Evolutionary conservation across 2,888 invertebrate species (phyloP), one percentile per base, ranked within the genome.

Genomic region (Agrochola litura): DNA sequence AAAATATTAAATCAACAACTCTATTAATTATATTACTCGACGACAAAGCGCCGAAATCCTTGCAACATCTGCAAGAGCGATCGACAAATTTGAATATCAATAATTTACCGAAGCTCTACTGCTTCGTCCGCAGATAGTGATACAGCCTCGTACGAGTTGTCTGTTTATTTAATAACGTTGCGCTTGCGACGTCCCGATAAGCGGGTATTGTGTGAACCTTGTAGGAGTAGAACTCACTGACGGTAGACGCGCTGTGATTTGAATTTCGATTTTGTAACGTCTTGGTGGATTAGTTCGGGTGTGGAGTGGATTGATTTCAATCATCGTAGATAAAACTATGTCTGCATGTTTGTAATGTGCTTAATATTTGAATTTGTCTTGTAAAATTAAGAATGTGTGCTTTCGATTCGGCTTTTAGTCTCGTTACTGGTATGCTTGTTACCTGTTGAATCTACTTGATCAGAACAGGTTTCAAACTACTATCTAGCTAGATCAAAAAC

Each of bases 101-200:
- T 94, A 93, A 92, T 92, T 92, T 91, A 90, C 84, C 86, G 82
- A 88, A 89, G 87, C 89, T 89, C 82, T 88, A 84, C 86, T 84
- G 84, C 91, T 87, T 91, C 90, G 90, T 91, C 90, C 87, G 77
- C 69, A 90, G 90, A 91, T 91, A 92, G 89, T 87, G 90, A 89
- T 88, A 92, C 88, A 56, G 66, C 67, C 68, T 89, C 90, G 88
- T 89, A 89, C 90, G 92, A 92, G 91, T 90, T 88, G 87, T 91
- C 70, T 95, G 95, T 95, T 95, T 96, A 95, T 95, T 95, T 95
- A 95, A 95, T 95, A 95, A 94, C 93, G 92, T 94, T 93, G 95
- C 91, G 91, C 92, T 89, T 12, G 95, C 91, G 91, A 92, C 89
- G 92, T 90, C 82, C 92, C 91, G 95, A 95, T 95, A 95, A 95